phyloP scores from a whole-genome alignment of 2,113 vertebrate genomes.

The Laticauda colubrina region DNA sequence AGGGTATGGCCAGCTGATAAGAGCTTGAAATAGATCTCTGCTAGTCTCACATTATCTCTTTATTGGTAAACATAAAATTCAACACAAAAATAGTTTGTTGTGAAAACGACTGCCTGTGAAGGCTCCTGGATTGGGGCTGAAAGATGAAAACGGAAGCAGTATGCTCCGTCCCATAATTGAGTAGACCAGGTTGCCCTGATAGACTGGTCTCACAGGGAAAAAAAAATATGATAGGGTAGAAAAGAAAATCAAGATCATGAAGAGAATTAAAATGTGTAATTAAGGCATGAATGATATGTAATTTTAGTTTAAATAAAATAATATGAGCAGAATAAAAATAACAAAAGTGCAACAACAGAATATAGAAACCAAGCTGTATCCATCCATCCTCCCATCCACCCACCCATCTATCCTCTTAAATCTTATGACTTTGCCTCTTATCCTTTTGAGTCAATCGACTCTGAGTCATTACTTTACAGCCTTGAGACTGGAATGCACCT shows the following conservation, averaged over 20 bases:
- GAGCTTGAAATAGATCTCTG: too few relatives aligned
- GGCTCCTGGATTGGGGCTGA: too few relatives aligned
- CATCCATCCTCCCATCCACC: background rate
- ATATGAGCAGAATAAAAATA: background rate
- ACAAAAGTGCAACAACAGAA: background rate
- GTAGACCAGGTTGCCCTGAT: too few relatives aligned
- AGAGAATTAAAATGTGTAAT: background rate
- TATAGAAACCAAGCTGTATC: background rate
- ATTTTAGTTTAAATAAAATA: background rate
- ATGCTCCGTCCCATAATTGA: too few relatives aligned
- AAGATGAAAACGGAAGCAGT: too few relatives aligned
- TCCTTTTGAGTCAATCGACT: background rate
- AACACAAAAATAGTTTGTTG: too few relatives aligned
- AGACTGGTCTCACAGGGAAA: too few relatives aligned
- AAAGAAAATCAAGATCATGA: background rate
- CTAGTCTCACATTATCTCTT: too few relatives aligned
- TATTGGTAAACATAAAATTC: too few relatives aligned
- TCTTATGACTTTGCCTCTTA: background rate
- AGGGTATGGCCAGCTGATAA: too few relatives aligned
- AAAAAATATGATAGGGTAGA: background rate
- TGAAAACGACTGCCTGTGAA: too few relatives aligned
- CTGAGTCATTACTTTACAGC: background rate
- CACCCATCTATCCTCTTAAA: background rate
- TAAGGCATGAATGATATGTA: background rate
- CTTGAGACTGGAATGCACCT: background rate